Evolutionary conservation across 2,888 invertebrate species (phyloP).

Genomic region (Lordiphosa andalusiaca): DNA sequence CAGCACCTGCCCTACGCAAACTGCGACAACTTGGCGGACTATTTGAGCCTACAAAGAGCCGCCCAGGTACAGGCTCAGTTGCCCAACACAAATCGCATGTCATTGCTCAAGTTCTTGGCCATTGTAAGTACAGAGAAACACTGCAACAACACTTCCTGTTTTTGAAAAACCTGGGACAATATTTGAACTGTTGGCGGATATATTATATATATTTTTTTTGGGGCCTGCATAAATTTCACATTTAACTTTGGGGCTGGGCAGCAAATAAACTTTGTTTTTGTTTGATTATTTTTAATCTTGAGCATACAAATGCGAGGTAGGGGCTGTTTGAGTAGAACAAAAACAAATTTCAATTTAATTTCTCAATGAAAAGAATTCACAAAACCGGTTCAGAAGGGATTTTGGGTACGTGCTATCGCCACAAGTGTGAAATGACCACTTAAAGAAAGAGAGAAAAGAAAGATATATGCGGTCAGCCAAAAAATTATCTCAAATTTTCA

Average conservation of each 20-base stretch:
- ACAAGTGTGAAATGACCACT: slow-evolving; percentile 39
- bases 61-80: slow-evolving; percentile 35
- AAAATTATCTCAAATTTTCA: too few relatives aligned
- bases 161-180: slow-evolving; percentile 57
- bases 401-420: slow-evolving; percentile 37
- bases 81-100: slow-evolving; percentile 76
- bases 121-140: slow-evolving; percentile 85
- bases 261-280: slow-evolving; percentile 35
- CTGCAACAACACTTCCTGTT: slow-evolving; percentile 47
- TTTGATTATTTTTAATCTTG: slow-evolving; percentile 57
- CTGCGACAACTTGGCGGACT: slow-evolving; percentile 76
- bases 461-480: too few relatives aligned
- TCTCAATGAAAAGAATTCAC: not conserved
- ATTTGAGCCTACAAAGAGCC: slow-evolving; percentile 57
- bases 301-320: slow-evolving; percentile 26
- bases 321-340: too few relatives aligned
- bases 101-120: slow-evolving; percentile 87
- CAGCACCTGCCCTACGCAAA: slow-evolving; percentile 66
- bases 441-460: slow-evolving; percentile 14
- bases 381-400: slow-evolving; percentile 33
- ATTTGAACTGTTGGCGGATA: slow-evolving; percentile 47
- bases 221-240: slow-evolving; percentile 61
- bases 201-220: slow-evolving; percentile 17
- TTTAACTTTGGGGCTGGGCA: slow-evolving; percentile 40
- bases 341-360: not conserved